Evolutionary conservation across 2,888 invertebrate species (phyloP), one percentile per base, ranked within the genome.

Genomic region (Latheticus oryzae): DNA sequence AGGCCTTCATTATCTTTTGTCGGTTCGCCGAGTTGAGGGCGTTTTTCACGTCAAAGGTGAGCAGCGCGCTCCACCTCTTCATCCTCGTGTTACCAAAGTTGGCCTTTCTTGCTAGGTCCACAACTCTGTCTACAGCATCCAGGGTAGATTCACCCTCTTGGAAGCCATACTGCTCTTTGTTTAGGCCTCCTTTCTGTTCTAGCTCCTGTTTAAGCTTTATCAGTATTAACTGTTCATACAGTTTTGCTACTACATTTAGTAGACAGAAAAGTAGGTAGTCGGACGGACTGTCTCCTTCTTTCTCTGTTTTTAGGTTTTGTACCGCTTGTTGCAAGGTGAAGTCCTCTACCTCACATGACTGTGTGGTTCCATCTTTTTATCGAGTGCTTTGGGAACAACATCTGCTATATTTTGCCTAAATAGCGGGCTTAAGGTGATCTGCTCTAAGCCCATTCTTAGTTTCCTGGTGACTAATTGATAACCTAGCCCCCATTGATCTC

Each of bases 401-500:
- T 11, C 12, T 5, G 13, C 33, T 7, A 12, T 9, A 3, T 12
- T 11, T 16, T 7, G 11, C 16, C 13, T 8, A 3, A 4, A 2
- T 15, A 8, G 3, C 1, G 12, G 33, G 3, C 33, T 12, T 4
- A 33, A 13, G 2, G 12, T n/a, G 12, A 12, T 1, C 4, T 11
- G 15, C 4, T 12, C 12, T 8, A n/a, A n/a, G 3, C 12, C 12
- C 33, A 33, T 4, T 1, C 12, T 7, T 7, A 33, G 16, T 16
- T 33, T 33, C 5, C 13, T 13, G 3, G 11, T 33, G 3, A 33
- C 33, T 12, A 33, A 12, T 12, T 33, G 13, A 13, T 33, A 33
- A 7, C 33, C 33, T n/a, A 33, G 12, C 1, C 33, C 33, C 33
- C 33, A 33, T 8, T 33, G 33, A 12, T 33, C 33, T 4, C 12